Evolutionary conservation across 2,113 vertebrate species (phyloP).

Genomic region (Euleptes europaea): DNA sequence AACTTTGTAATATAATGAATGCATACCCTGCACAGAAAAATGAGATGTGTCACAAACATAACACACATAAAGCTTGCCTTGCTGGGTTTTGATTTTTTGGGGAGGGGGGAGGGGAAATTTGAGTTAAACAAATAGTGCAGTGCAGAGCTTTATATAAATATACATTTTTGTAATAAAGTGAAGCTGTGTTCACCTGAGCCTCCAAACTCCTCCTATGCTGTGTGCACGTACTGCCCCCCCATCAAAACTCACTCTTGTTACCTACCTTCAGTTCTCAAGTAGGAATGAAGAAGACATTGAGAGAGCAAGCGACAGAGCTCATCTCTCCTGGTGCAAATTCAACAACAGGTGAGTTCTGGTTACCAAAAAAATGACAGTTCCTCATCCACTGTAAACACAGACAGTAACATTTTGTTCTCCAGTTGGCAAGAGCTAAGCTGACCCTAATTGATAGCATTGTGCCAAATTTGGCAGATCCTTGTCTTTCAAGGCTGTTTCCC

Average conservation of each 20-base stretch:
- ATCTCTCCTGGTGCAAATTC: no score
- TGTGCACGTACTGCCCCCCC: neutral
- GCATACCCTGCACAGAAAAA: slow-evolving; percentile 63
- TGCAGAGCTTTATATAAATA: slow-evolving; percentile 69
- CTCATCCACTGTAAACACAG: no score
- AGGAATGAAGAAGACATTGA: neutral
- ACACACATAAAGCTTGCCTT: slow-evolving; percentile 55
- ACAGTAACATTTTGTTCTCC: no score
- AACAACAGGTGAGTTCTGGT: no score
- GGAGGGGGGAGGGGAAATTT: slow-evolving; percentile 33
- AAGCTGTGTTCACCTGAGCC: slow-evolving; percentile 37
- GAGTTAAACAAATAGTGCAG: slow-evolving; percentile 56
- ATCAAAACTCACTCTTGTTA: no score
- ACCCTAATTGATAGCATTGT: no score
- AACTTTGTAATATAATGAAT: slow-evolving; percentile 73
- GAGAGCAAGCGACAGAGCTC: no score
- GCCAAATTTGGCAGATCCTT: no score
- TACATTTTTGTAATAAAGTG: slow-evolving; percentile 71
- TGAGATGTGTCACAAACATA: slow-evolving; percentile 28
- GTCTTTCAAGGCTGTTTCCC: no score
- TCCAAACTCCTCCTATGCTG: neutral
- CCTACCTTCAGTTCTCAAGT: neutral
- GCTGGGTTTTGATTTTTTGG: slow-evolving; percentile 36
- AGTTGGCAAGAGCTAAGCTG: no score
- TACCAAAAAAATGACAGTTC: no score